phyloP scores from a whole-genome alignment of 2,888 invertebrate species.

The Thalpophila matura region DNA sequence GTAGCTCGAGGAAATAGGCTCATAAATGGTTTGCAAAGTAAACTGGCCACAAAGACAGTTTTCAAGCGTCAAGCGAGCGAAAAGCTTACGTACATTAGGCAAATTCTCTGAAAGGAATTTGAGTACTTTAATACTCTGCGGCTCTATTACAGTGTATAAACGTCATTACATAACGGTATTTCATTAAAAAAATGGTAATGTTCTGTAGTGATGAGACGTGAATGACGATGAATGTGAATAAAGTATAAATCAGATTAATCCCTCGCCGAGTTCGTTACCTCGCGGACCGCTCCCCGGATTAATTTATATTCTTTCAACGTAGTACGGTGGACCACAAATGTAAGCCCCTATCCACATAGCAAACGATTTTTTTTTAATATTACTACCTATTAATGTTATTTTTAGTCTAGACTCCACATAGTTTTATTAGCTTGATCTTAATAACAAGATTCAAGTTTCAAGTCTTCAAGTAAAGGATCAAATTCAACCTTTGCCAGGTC shows the following conservation, averaged over 20 bases:
- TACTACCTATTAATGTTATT: constrained; percentile 9
- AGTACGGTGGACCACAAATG: constrained; percentile 48
- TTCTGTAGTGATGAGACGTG: constrained; percentile 16
- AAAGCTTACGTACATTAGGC: constrained; percentile 43
- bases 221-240: constrained; percentile 42
- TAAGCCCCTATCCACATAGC: constrained; percentile 27
- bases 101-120: constrained; percentile 34
- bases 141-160: background rate
- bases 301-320: constrained; percentile 57
- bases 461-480: constrained; percentile 37
- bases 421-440: constrained; percentile 32
- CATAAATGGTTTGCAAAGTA: constrained; percentile 37
- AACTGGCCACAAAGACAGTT: constrained; percentile 45
- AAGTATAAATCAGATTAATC: constrained; percentile 56
- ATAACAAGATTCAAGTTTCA: constrained; percentile 21
- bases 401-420: constrained; percentile 4
- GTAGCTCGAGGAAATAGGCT: constrained; percentile 35
- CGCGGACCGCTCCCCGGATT: constrained; percentile 17
- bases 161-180: background rate
- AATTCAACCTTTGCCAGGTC: constrained; percentile 52
- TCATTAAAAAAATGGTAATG: constrained; percentile 1
- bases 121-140: constrained; percentile 4
- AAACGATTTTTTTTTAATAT: constrained; percentile 22
- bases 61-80: constrained; percentile 32
- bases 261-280: constrained; percentile 49